These are phyloP conservation scores for Lamellibrachia luymesi DNA, from an alignment of 1,140 invertebrate genomes.

Conservation along the genomic window DNA sequence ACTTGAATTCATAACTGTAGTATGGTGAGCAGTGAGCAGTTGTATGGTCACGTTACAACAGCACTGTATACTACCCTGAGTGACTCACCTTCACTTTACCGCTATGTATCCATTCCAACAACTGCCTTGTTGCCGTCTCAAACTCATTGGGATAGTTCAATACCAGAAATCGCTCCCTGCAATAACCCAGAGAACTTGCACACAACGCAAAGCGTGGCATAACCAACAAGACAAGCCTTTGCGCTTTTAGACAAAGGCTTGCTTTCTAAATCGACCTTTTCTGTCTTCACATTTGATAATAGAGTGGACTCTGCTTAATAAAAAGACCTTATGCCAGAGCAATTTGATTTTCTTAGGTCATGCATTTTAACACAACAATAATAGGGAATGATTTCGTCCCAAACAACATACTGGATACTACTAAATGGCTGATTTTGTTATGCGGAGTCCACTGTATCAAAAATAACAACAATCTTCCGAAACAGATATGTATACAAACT, in stretches of 20 bases:
- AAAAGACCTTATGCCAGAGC: no score
- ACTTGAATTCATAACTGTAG: no score
- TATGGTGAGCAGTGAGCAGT: no score
- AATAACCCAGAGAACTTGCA: conserved; percentile 19
- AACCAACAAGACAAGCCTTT: no score
- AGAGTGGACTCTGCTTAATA: background rate
- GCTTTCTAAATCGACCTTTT: background rate
- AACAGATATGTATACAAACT: no score
- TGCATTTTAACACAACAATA: no score
- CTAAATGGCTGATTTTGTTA: no score
- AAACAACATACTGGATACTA: no score
- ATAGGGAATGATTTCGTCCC: no score
- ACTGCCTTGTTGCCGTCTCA: conserved; percentile 32
- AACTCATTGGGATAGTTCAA: conserved; percentile 46
- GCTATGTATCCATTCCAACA: conserved; percentile 35
- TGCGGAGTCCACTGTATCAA: no score
- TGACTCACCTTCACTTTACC: conserved; percentile 45
- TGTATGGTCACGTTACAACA: background rate
- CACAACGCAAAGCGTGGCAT: background rate
- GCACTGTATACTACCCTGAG: background rate
- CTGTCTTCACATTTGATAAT: background rate
- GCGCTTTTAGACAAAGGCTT: background rate
- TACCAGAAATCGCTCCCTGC: conserved; percentile 48
- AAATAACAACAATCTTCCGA: no score
- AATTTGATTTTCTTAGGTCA: no score